Evolutionary conservation across 2,113 vertebrate species (phyloP).

Genomic region (Anolis sagrei): DNA sequence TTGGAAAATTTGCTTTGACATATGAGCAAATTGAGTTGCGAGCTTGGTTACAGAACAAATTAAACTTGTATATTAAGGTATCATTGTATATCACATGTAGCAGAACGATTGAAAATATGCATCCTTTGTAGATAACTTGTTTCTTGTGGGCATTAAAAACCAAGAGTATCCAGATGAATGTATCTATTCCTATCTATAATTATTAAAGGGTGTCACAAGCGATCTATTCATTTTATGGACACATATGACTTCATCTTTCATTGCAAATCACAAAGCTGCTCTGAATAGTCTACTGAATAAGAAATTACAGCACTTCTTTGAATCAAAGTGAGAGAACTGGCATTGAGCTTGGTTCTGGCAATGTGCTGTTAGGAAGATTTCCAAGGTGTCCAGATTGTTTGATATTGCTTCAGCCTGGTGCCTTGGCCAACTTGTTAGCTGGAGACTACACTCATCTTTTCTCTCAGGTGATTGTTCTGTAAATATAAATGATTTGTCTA

Average conservation of each 20-base stretch:
- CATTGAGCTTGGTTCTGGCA: slow-evolving; percentile 21
- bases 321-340: slow-evolving; percentile 54
- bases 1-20: no score
- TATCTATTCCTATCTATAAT: neutral
- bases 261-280: slow-evolving; percentile 38
- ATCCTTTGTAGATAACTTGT: neutral
- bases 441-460: slow-evolving; percentile 46
- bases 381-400: slow-evolving; percentile 54
- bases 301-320: slow-evolving; percentile 42
- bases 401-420: slow-evolving; percentile 42
- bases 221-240: slow-evolving; percentile 28
- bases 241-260: no score
- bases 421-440: slow-evolving; percentile 51
- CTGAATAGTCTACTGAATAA: slow-evolving; percentile 51
- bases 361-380: slow-evolving; percentile 46
- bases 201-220: neutral
- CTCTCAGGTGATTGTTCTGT: slow-evolving; percentile 47
- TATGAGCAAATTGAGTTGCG: no score
- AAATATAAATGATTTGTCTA: slow-evolving; percentile 40
- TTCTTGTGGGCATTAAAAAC: neutral
- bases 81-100: neutral
- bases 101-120: neutral
- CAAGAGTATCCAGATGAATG: neutral
- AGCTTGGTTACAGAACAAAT: no score
- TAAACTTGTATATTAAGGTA: no score